A percentile compares a stretch with the other conserved stretches of the same genome.
phyloP scores from a whole-genome alignment of 2,888 invertebrate genomes.

The Apotomis capreana region DNA sequence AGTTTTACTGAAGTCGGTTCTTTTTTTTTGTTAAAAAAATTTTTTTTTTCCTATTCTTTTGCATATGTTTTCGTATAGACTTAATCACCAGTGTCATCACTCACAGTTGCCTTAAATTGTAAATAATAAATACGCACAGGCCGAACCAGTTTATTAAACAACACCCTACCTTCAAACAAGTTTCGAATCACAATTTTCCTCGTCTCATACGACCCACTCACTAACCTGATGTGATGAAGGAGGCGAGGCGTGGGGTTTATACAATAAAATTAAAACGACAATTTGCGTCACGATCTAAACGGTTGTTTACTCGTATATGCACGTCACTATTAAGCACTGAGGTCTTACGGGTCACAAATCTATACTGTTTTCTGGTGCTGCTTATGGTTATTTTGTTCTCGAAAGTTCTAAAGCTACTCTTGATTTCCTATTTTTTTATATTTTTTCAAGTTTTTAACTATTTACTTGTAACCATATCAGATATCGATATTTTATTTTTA shows the following conservation, averaged over 20 bases:
- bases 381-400: no score
- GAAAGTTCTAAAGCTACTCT: no score
- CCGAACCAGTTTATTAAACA: slow-evolving; percentile 1
- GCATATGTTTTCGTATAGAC: neutral
- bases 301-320: neutral
- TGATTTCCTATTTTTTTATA: no score
- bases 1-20: no score
- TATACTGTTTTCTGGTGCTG: no score
- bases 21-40: no score
- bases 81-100: neutral
- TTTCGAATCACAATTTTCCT: slow-evolving; percentile 13
- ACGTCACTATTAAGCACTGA: neutral
- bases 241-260: neutral
- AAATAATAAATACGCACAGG: neutral
- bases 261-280: neutral
- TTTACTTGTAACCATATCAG: no score
- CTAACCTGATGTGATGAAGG: neutral
- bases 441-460: no score
- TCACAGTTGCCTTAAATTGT: neutral
- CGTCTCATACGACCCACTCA: neutral
- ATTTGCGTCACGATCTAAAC: neutral
- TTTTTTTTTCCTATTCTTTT: no score
- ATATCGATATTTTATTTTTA: no score
- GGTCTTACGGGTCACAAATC: no score
- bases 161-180: slow-evolving; percentile 1